Evolutionary conservation across 1,140 invertebrate species (phyloP).

Genomic region (Drosophila asahinai): DNA sequence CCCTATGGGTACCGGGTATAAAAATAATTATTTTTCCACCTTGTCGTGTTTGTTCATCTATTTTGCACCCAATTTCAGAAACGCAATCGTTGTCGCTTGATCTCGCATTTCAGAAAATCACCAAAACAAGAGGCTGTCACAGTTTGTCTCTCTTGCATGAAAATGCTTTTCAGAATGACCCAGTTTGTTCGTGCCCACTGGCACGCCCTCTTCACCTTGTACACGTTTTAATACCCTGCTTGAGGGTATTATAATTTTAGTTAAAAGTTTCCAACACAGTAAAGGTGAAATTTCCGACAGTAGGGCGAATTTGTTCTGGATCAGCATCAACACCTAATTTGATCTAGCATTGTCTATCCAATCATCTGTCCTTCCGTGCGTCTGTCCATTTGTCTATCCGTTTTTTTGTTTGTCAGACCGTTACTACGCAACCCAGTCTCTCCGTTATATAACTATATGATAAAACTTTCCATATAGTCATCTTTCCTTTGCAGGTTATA

Average conservation of each 20-base stretch:
- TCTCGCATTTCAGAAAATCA: conserved; percentile 29
- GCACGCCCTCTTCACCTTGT: conserved; percentile 28
- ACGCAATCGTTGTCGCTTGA: conserved; percentile 20
- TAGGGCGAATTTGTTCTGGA: too few species aligned
- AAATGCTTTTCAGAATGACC: conserved; percentile 67
- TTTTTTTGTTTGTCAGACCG: too few species aligned
- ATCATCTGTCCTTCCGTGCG: too few species aligned
- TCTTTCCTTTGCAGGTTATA: too few species aligned
- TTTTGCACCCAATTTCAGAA: conserved; percentile 6
- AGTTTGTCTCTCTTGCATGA: conserved; percentile 25
- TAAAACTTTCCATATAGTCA: too few species aligned
- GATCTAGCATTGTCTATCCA: too few species aligned
- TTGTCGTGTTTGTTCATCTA: conserved; percentile 18
- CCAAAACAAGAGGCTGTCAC: conserved; percentile 15
- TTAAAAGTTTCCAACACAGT: background rate
- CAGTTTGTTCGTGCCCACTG: conserved; percentile 40
- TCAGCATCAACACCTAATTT: too few species aligned
- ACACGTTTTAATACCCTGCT: background rate
- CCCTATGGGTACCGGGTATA: too few species aligned
- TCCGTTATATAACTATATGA: too few species aligned
- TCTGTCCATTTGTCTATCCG: too few species aligned
- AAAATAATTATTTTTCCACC: conserved; percentile 1
- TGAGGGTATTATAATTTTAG: background rate
- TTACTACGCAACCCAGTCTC: too few species aligned
- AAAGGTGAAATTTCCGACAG: background rate